These are phyloP conservation scores for Crotalus tigris DNA, from an alignment of 2,113 vertebrate genomes.

Conservation along the genomic window DNA sequence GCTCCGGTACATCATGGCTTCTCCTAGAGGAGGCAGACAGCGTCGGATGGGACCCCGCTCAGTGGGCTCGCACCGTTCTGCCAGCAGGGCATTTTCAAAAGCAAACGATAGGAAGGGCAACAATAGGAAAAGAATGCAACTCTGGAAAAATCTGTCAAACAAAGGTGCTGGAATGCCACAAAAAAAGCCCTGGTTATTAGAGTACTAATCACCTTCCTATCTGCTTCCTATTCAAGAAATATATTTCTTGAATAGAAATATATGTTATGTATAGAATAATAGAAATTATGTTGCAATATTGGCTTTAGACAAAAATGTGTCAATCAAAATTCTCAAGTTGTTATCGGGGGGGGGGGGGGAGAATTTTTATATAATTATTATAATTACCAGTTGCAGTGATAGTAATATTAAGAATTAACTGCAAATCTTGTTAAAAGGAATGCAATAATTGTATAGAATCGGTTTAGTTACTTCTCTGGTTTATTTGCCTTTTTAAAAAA, in stretches of 20 bases:
- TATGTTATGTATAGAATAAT: too few species aligned
- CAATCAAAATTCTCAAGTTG: slow-evolving; percentile 63
- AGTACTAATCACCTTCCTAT: slow-evolving; percentile 51
- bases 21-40: too few species aligned
- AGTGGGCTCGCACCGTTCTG: too few species aligned
- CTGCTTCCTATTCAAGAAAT: slow-evolving; percentile 69
- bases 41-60: too few species aligned
- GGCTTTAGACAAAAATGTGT: slow-evolving; percentile 64
- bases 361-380: slow-evolving; percentile 19
- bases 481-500: background rate
- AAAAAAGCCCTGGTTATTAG: slow-evolving; percentile 56
- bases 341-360: slow-evolving; percentile 10
- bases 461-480: background rate
- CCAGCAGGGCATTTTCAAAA: too few species aligned
- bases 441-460: background rate
- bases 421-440: rapidly evolving
- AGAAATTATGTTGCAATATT: slow-evolving; percentile 48
- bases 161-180: too few species aligned
- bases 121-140: too few species aligned
- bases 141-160: too few species aligned
- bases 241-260: slow-evolving; percentile 55
- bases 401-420: background rate
- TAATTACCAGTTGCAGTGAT: background rate
- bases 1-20: too few species aligned
- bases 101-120: too few species aligned